These are phyloP conservation scores for Drosophila setifemur DNA, from an alignment of 1,140 invertebrate genomes.

Conservation along the genomic window DNA sequence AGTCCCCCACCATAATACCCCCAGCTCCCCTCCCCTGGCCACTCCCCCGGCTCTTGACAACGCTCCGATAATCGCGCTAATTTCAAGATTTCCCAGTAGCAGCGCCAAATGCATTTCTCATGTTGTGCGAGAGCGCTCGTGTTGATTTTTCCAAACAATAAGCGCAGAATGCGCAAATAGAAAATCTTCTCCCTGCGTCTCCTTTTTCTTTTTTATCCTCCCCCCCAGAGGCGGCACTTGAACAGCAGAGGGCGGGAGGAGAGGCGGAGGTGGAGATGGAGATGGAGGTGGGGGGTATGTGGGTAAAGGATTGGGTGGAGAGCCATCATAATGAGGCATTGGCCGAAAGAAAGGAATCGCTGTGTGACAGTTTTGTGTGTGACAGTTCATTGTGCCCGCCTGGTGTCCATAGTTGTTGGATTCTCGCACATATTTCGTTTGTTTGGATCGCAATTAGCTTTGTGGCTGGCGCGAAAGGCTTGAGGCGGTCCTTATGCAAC, in stretches of 20 bases:
- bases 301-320: not conserved
- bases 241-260: slow-evolving; percentile 29
- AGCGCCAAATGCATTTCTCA: slow-evolving; percentile 65
- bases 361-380: slow-evolving; percentile 38
- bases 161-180: slow-evolving; percentile 77
- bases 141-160: slow-evolving; percentile 81
- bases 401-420: slow-evolving; percentile 64
- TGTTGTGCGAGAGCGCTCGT: slow-evolving; percentile 48
- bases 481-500: slow-evolving; percentile 58
- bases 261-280: slow-evolving; percentile 1
- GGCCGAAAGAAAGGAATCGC: slow-evolving; percentile 44
- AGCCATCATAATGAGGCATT: slow-evolving; percentile 21
- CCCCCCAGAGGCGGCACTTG: slow-evolving; percentile 70
- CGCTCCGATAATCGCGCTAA: slow-evolving; percentile 81
- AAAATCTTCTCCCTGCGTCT: slow-evolving; percentile 49
- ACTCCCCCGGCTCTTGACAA: slow-evolving; percentile 57
- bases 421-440: slow-evolving; percentile 43
- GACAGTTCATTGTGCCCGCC: slow-evolving; percentile 40
- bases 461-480: slow-evolving; percentile 54
- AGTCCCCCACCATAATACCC: not conserved
- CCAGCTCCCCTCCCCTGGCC: not conserved
- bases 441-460: slow-evolving; percentile 71
- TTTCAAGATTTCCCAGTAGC: slow-evolving; percentile 81
- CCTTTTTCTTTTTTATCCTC: slow-evolving; percentile 24
- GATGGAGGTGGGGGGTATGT: not conserved